Evolutionary conservation across 2,888 invertebrate species (phyloP), one percentile per base, ranked within the genome.

Genomic region (Tenodera sinensis): DNA sequence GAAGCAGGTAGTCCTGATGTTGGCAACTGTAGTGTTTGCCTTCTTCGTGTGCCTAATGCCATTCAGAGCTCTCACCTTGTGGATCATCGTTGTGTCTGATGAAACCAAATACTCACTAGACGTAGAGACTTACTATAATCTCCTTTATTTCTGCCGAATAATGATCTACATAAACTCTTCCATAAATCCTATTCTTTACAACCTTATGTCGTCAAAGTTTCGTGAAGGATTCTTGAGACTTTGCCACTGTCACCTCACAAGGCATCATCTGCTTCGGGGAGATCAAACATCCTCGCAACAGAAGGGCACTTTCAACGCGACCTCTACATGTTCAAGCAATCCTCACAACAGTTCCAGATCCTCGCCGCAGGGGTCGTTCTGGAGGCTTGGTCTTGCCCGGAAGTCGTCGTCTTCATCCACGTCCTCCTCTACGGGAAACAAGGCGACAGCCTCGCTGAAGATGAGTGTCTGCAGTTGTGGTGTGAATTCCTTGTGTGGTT

Each of bases 31-130:
- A 0, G 98, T 98, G 0, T 93, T 98, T 47, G 97, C 97, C 87
- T 99, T 98, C 93, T 98, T 99, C 93, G 93, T 98, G 88, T 98
- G 98, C 92, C 94, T 98, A 84, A 93, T 98, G 90, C 98, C 98
- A 0, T 98, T 98, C 93, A 96, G 98, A 91, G 97, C 98, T 3
- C 95, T 98, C 84, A 98, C 97, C 0, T 93, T 98, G 85, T 98
- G 97, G 97, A 96, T 98, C 90, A 97, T 98, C 85, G 96, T 96
- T 85, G 96, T 97, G 54, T 94, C 95, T 0, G 96, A 96, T 92
- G 95, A 95, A 92, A 92, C 93, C 2, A 93, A 95, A 83, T 92
- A 94, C 87, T 92, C 95, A 86, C 94, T 98, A 92, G 97, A 98
- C 90, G 94, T 97, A 92, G 97, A 98, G 91, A 95, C 95, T 89